These are phyloP conservation scores for Nothocercus nigrocapillus DNA, from an alignment of 2,113 vertebrate species.

Conservation along the genomic window DNA sequence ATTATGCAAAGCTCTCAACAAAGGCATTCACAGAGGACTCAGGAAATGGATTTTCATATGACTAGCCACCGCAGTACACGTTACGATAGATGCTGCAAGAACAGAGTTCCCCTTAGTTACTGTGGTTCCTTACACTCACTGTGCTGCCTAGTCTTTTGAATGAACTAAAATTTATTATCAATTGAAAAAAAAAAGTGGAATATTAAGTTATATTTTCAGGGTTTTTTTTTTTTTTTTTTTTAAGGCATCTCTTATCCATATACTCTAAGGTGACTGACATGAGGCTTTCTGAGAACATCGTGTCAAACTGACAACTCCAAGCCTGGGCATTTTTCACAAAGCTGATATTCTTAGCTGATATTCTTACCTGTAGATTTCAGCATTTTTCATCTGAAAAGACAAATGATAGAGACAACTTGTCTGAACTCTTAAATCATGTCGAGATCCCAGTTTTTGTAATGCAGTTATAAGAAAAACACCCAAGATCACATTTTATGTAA, in stretches of 20 bases:
- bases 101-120: not conserved
- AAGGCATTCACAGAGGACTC: conserved; percentile 10
- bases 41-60: conserved; percentile 42
- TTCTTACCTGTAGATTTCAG: not conserved
- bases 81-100: not conserved
- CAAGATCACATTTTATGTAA: not conserved
- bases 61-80: not conserved
- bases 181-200: not conserved
- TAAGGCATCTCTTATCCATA: not conserved
- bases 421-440: not conserved
- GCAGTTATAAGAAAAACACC: not conserved
- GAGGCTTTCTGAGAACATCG: not conserved
- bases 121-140: not conserved
- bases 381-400: not conserved
- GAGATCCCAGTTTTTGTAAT: not conserved
- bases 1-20: conserved; percentile 32
- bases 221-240: not conserved
- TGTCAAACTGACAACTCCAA: not conserved
- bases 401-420: not conserved
- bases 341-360: not conserved
- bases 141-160: not conserved
- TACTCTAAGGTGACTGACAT: not conserved
- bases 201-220: not conserved
- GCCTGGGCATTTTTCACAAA: not conserved
- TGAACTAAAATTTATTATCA: not conserved